A percentile compares a stretch with the other conserved stretches of the same genome.
phyloP scores from a whole-genome alignment of 2,888 invertebrate species.

The Hypomecis atomaria region DNA sequence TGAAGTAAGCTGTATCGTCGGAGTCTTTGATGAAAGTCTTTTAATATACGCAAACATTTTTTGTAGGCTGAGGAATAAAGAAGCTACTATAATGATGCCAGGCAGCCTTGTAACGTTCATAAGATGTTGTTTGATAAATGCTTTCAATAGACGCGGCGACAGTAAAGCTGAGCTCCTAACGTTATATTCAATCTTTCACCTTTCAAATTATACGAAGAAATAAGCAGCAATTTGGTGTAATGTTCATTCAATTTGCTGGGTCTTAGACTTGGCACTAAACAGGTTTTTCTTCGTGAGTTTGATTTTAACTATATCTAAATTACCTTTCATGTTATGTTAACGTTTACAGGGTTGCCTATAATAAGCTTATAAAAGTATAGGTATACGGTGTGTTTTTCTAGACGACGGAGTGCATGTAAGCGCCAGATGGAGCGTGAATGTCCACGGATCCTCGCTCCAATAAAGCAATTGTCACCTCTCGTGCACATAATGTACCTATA shows the following conservation, averaged over 20 bases:
- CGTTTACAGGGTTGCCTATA: too few relatives aligned
- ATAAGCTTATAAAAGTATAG: too few relatives aligned
- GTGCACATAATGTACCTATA: constrained; percentile 43
- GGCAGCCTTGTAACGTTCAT: constrained; percentile 24
- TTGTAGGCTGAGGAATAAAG: constrained; percentile 38
- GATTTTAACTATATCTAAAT: background rate
- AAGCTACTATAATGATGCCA: constrained; percentile 29
- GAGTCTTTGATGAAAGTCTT: constrained; percentile 35
- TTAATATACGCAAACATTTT: constrained; percentile 31
- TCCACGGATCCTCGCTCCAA: constrained; percentile 73
- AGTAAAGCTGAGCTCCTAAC: constrained; percentile 24
- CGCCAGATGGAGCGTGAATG: constrained; percentile 38
- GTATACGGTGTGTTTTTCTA: too few relatives aligned
- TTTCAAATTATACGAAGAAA: constrained; percentile 29
- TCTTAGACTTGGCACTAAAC: constrained; percentile 1
- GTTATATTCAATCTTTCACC: constrained; percentile 20
- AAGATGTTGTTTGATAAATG: constrained; percentile 30
- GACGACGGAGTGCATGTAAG: constrained; percentile 20
- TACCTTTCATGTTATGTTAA: too few relatives aligned
- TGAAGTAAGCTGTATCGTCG: constrained; percentile 35
- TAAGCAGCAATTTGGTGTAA: constrained; percentile 23
- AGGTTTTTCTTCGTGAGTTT: constrained; percentile 14
- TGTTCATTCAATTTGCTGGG: constrained; percentile 18
- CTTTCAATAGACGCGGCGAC: constrained; percentile 30
- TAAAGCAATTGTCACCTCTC: constrained; percentile 76